Evolutionary conservation across 2,797 vertebrate species (phyloP), one percentile per base, ranked within the genome.

Genomic region (Anguilla obscura): DNA sequence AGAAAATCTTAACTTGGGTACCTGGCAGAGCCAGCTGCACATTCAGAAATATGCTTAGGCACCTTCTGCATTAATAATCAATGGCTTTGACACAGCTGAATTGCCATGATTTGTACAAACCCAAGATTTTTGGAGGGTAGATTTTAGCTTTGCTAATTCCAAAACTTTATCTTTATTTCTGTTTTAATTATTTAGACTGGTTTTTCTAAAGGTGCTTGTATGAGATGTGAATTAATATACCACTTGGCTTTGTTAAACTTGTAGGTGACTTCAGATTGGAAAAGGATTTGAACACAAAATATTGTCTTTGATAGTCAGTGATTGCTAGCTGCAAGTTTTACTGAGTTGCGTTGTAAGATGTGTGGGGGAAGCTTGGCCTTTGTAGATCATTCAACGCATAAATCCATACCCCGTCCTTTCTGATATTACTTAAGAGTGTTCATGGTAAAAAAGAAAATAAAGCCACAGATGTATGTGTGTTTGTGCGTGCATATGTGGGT

Each of bases 301-400:
- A 69, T 60, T 58, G 33, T 76, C 66, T 86, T 82, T 58, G 54
- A 88, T 86, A 86, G 24, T 63, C 74, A 18, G 74, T 1, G 21
- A 50, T 48, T 48, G 40, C 24, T 82, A 82, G 45, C 79, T 82
- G 40, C 79, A 48, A 45, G 14, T 80, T 80, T n/a, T n/a, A 82
- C 40, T 48, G 76, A 6, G 30, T 80, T 21, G 18, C 40, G 24
- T 45, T 45, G 10, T 50, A 24, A 82, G 40, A 48, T 50, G 79
- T 82, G 76, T n/a, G 27, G 66, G 79, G 79, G 40, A 82, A 9
- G 40, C 9, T 45, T 45, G 36, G 4, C 40, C 79, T 24, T 82
- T 82, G 79, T 50, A 82, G 79, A 82, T 82, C 79, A 82, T n/a
- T 82, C 18, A 50, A 0, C 79, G 24, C 8, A 48, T 48, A 82